Evolutionary conservation across 2,113 vertebrate genomes (phyloP), one percentile per base, ranked within the genome.

Genomic region (Gymnogyps californianus): DNA sequence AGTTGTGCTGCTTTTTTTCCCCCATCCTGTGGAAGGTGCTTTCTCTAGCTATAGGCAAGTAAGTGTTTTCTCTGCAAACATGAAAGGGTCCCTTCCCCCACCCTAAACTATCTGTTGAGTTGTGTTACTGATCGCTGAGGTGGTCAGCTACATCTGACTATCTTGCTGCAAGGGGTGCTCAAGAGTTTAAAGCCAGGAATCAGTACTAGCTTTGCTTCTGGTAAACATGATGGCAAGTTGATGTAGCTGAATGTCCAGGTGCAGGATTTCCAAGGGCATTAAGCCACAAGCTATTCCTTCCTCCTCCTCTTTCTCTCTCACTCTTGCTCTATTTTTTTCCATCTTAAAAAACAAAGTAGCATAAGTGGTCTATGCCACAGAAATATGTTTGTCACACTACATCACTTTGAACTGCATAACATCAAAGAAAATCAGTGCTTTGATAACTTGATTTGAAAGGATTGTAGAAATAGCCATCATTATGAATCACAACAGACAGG

Each of bases 361-460:
- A 9, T 96, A 97, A 98, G 74, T 98, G 89, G 49, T 96, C 83
- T 95, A 22, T 94, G 92, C 64, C 72, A 90, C 64, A 70, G 96
- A 92, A 96, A 86, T 96, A 91, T 91, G 86, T 98, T 98, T 98
- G 96, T 97, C 96, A 85, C 82, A 76, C 90, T 93, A 31, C 83
- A 86, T 94, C 54, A 61, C 96, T 97, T 97, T 98, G 97, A 98
- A 98, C 96, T 94, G 82, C 69, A 58, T 96, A 97, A 97, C 96
- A 97, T 98, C 97, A 98, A 98, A 98, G 96, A 89, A 93, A 96
- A 97, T 95, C 91, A 95, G 80, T 94, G 92, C 97, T 98, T 98
- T 98, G 97, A 97, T 97, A 97, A 94, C 85, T 91, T 94, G 75
- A 97, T 97, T 97, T 98, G 96, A 97, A 97, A 95, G 96, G 95